Evolutionary conservation across 2,113 vertebrate species (phyloP).

Genomic region (Poicephalus meyeri): DNA sequence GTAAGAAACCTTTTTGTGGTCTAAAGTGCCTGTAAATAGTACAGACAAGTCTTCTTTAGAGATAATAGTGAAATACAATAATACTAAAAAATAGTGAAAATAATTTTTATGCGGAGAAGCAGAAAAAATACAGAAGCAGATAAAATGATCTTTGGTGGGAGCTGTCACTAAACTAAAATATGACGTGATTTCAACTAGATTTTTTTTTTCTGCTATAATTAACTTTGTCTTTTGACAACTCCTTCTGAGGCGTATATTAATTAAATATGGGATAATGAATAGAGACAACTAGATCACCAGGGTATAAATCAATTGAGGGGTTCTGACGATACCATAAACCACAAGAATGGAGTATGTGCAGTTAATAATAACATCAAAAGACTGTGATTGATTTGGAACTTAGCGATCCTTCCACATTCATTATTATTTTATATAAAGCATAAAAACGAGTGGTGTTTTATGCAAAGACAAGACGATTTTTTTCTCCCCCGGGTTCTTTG

Average conservation of each 20-base stretch:
- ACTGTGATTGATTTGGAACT: constrained; percentile 66
- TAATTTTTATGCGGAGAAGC: background rate
- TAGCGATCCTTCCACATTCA: constrained; percentile 63
- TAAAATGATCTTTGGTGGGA: background rate
- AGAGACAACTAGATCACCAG: constrained; percentile 65
- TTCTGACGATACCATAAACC: constrained; percentile 72
- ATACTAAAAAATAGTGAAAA: background rate
- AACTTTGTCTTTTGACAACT: constrained; percentile 72
- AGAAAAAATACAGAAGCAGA: background rate
- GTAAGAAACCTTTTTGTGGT: background rate
- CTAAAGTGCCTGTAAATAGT: background rate
- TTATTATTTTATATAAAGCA: constrained; percentile 69
- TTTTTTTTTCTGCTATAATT: constrained; percentile 56
- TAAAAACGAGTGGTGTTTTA: constrained; percentile 39
- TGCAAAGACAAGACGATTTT: constrained; percentile 12
- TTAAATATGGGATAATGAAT: constrained; percentile 73
- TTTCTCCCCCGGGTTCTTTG: background rate
- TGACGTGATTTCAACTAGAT: constrained; percentile 11
- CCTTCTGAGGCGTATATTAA: constrained; percentile 66
- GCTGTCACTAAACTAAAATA: constrained; percentile 46
- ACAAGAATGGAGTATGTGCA: constrained; percentile 57
- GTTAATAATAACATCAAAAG: constrained; percentile 73
- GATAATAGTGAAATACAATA: background rate
- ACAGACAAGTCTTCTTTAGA: background rate
- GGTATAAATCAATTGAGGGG: constrained; percentile 70